Evolutionary conservation across 2,113 vertebrate genomes (phyloP).

Genomic region (Cervus canadensis): DNA sequence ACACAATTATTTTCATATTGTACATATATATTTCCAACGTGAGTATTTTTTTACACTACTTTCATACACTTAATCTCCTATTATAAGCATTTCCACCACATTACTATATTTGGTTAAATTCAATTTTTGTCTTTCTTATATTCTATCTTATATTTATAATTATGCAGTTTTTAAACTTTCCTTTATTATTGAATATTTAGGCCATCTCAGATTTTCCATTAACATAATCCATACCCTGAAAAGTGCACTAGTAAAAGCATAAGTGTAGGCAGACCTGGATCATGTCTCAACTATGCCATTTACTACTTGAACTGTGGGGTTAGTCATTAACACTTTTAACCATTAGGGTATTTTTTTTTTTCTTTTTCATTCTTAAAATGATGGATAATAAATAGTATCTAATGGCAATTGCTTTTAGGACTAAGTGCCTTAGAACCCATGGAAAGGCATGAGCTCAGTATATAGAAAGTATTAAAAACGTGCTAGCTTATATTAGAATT

Average conservation of each 20-base stretch:
- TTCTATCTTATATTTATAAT: background rate
- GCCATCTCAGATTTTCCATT: background rate
- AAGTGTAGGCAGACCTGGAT: background rate
- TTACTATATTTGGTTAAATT: background rate
- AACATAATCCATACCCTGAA: background rate
- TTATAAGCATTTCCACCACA: background rate
- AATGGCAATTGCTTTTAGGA: background rate
- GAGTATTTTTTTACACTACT: background rate
- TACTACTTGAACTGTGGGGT: background rate
- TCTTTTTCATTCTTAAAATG: background rate
- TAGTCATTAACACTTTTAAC: background rate
- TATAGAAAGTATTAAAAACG: background rate
- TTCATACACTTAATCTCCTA: background rate
- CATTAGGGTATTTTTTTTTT: background rate
- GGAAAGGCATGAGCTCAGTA: background rate
- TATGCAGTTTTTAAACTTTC: background rate
- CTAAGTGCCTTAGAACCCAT: background rate
- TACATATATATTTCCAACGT: background rate
- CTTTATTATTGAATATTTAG: background rate
- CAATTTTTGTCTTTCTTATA: background rate
- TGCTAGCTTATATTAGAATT: background rate
- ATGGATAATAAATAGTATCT: background rate
- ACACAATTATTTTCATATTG: background rate
- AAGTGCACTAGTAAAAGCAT: background rate
- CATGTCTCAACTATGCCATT: background rate